Percentiles rank a stretch among this genome's conserved stretches.
Evolutionary conservation across 1,140 invertebrate species (phyloP).

Genomic region (Octopus bimaculoides): DNA sequence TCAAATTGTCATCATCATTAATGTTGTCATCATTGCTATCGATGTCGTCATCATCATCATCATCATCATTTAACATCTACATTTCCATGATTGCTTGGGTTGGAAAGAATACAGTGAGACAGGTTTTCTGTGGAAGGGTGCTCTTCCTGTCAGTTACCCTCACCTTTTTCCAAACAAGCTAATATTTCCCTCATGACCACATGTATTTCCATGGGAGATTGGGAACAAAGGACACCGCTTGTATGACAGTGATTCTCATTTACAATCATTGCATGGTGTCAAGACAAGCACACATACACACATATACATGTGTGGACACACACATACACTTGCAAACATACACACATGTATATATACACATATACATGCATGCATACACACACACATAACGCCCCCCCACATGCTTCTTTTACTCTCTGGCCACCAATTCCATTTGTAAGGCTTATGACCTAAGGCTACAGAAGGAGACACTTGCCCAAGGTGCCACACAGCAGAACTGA

Average conservation of each 20-base stretch:
- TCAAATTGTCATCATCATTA: too few relatives aligned
- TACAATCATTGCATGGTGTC: not conserved
- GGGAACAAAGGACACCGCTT: not conserved
- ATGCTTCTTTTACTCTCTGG: too few relatives aligned
- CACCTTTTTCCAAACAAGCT: constrained; percentile 2
- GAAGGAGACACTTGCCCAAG: too few relatives aligned
- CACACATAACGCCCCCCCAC: not conserved
- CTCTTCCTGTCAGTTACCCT: not conserved
- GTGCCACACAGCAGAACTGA: too few relatives aligned
- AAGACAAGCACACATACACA: not conserved
- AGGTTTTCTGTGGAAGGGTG: not conserved
- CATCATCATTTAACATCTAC: too few relatives aligned
- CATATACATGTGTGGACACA: not conserved
- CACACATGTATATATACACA: constrained; percentile 4
- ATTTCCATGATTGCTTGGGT: not conserved
- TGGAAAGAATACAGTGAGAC: not conserved
- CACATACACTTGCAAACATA: not conserved
- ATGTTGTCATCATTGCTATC: too few relatives aligned
- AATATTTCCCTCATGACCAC: not conserved
- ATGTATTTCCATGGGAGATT: not conserved
- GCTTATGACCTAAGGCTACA: too few relatives aligned
- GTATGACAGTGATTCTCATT: too few relatives aligned
- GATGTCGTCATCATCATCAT: too few relatives aligned
- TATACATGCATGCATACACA: not conserved
- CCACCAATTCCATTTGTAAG: too few relatives aligned